Evolutionary conservation across 2,797 vertebrate species (phyloP), one percentile per base, ranked within the genome.

Genomic region (Cynodonichthys magdalenae): DNA sequence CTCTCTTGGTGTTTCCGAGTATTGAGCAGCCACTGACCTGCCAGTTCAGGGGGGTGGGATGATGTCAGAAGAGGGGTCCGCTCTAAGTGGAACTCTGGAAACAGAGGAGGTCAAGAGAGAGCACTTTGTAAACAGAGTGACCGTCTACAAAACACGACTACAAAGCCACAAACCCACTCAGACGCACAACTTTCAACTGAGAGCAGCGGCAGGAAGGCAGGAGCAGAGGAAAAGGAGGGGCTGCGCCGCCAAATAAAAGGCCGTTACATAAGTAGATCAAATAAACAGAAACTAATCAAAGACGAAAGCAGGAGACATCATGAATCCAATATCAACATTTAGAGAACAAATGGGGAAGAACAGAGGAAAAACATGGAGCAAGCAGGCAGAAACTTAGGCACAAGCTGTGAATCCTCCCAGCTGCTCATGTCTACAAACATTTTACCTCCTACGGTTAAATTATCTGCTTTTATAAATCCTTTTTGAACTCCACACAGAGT

Each of bases 11-110:
- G 24, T 45, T n/a, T 42, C 51, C 34, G 57, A 72, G 69, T 69
- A 80, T 85, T 89, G 74, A 72, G 90, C 92, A 94, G 79, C 75
- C 90, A 96, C 96, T 96, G 93, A 98, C 96, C 96, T 97, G 96
- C 93, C 88, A 98, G 94, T 93, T 98, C 96, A 80, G 93, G 93
- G 89, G 95, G 96, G 90, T 96, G 96, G 90, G 96, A 94, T 92
- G 96, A 95, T 90, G 95, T 96, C 95, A 97, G 94, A 92, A 98
- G 96, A 90, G 96, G 96, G 93, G 96, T 96, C 94, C 96, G 94
- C 95, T 98, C 96, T 96, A 98, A 96, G 93, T 96, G 96, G 94
- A 98, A 98, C 87, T 98, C 96, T 98, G 95, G 94, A 96, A 95
- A 89, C 42, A 90, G 90, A 97, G 65, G 95, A 95, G 89, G 78